Evolutionary conservation across 2,888 invertebrate species (phyloP).

Genomic region (Geotrupes spiniger): DNA sequence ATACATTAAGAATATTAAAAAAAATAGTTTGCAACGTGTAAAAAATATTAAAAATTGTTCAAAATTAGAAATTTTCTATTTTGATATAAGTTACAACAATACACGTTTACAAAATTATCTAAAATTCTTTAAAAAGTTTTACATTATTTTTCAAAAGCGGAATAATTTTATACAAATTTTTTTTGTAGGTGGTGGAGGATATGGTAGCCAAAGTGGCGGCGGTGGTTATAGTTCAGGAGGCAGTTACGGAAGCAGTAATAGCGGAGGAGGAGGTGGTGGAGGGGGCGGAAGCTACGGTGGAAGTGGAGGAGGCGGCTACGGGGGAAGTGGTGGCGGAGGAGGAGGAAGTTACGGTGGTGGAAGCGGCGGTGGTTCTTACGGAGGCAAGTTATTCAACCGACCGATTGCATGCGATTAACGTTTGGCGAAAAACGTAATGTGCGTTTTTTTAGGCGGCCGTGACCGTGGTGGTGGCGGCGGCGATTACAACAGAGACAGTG

Average conservation of each 20-base stretch:
- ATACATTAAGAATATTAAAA: no score
- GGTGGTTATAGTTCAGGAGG: slow-evolving; percentile 44
- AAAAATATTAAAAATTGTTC: no score
- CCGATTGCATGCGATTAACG: no score
- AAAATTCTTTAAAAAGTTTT: no score
- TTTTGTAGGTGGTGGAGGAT: slow-evolving; percentile 30
- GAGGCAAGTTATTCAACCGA: slow-evolving; percentile 12
- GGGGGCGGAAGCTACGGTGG: slow-evolving; percentile 55
- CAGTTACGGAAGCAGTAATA: slow-evolving; percentile 29
- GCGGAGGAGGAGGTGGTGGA: slow-evolving; percentile 43
- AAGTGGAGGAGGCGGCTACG: slow-evolving; percentile 55
- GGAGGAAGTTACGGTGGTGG: slow-evolving; percentile 55
- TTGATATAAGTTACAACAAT: no score
- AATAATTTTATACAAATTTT: no score
- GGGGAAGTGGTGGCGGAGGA: slow-evolving; percentile 45
- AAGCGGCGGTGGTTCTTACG: slow-evolving; percentile 44
- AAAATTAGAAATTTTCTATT: no score
- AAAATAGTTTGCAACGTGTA: no score
- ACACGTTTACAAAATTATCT: no score
- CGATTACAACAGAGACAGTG: slow-evolving; percentile 55
- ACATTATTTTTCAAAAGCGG: no score
- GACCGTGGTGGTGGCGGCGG: slow-evolving; percentile 48
- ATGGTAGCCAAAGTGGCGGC: slow-evolving; percentile 44
- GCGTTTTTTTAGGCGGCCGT: no score
- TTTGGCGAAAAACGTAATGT: no score